Base-by-base conservation (phyloP, 1,140 invertebrate species). In the Melipona quadrifasciata region DNA sequence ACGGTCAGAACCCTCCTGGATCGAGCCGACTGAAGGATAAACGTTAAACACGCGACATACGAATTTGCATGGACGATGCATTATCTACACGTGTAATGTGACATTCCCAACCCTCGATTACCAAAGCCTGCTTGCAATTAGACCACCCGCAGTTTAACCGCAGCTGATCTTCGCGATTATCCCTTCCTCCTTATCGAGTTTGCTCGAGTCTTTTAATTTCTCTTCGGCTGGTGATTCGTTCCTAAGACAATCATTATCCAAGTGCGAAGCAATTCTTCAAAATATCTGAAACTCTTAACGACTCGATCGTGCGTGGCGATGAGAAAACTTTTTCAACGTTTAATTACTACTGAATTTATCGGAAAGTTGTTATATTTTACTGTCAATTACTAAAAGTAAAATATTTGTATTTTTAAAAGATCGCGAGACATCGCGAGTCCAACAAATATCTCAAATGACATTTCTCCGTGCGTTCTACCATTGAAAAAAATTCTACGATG, bases 11-110 rank as follows among this genome's bases (percentile, higher is more conserved):
- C 73, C n/a, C 64, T 76, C 24, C 21, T 64, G 31, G 61, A 88
- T 78, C 34, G 64, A 65, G 58, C n/a, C 57, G 51, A 80, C 58
- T 90, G 89, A 90, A 71, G 82, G 80, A 90, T 89, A 90, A 89
- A 90, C 82, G 88, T 82, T 87, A 85, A 82, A 74, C 88, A 90
- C 87, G 88, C 88, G 88, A 90, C 81, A 89, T 68, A 85, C 81
- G 82, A 87, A 90, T 90, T 90, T 90, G 88, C 88, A 90, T 87
- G 88, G 70, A 64, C 88, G 88, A 87, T 89, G 75, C 85, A 87
- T 90, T 90, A 89, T 89, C 88, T 90, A 87, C 88, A 89, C 82
- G 89, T 89, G 88, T 90, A 90, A 90, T 87, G 85, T 83, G 89
- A 89, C 88, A 85, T 89, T 68, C 78, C 85, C 79, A 82, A 76